Base-by-base conservation (phyloP, 2,888 invertebrate genomes). In the Eretmocerus hayati region DNA sequence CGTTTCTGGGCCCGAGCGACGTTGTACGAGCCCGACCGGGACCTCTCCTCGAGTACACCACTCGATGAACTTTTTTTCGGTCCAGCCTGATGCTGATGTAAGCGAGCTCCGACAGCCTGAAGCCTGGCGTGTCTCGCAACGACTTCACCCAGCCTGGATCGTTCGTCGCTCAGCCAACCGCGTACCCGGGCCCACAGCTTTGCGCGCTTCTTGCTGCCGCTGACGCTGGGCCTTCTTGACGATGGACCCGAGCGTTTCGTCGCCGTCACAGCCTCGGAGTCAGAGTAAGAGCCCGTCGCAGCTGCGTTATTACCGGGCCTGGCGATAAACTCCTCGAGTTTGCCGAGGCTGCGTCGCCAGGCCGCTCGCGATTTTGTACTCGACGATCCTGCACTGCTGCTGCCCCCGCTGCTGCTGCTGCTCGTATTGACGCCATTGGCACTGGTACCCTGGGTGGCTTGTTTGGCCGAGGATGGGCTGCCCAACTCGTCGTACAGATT, bases 161-260 rank as follows among this genome's bases (percentile, higher is more conserved):
- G 65, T 47, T 69, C 69, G 30, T 68, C 68, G 30, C 62, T 59
- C 35, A 69, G 41, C 69, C 69, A 69, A 41, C 48, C 62, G 32
- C 67, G 61, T 64, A 69, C 66, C 42, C 61, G 61, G 9, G 60
- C 62, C 68, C 69, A 26, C 26, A 26, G 26, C 26, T 11, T 6
- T 26, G n/a, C 26, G 26, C 26, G 26, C 8, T 11, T 26, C 11
- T 26, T 26, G 8, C 26, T 11, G 8, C 11, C 8, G 26, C 26
- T 26, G 26, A 9, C 11, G 26, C 26, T 67, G 11, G 69, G 68
- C 18, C 62, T 64, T 18, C 66, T 66, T 8, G 69, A 46, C 4
- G 62, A 55, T 3, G 56, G 58, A 45, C 56, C 49, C 40, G 56
- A 58, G 60, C 60, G 6, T 59, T 65, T 8, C 65, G 42, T 3